A percentile compares a stretch with the other conserved stretches of the same genome.
Conservation (phyloP, 2,888 invertebrate species). For the Campaea margaritaria region DNA sequence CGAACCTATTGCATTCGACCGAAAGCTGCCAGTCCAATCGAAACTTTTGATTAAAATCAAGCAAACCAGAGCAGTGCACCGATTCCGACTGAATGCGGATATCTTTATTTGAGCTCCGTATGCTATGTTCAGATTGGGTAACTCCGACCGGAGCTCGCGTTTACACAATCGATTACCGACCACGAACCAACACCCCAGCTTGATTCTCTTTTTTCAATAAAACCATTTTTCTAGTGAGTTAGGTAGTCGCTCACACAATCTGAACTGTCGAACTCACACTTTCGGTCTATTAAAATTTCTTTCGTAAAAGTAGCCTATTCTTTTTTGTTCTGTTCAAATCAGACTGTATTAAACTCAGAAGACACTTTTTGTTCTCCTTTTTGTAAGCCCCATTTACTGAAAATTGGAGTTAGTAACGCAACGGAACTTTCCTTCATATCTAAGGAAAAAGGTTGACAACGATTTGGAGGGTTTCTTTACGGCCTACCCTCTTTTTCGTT, state of each 20-base stretch:
- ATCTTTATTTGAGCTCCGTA: slow-evolving; percentile 80
- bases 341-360: slow-evolving; percentile 3
- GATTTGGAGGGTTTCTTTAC: slow-evolving; percentile 46
- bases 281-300: slow-evolving; percentile 1
- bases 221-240: slow-evolving; percentile 1
- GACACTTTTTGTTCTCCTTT: slow-evolving; percentile 21
- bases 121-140: slow-evolving; percentile 72
- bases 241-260: slow-evolving; percentile 1
- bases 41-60: slow-evolving; percentile 85
- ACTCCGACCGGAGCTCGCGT: slow-evolving; percentile 66
- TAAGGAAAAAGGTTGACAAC: slow-evolving; percentile 44
- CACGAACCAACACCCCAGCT: background rate
- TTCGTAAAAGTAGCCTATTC: background rate
- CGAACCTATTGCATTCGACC: slow-evolving; percentile 68
- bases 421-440: slow-evolving; percentile 42
- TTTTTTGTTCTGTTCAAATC: slow-evolving; percentile 1
- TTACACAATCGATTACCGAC: slow-evolving; percentile 68
- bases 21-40: slow-evolving; percentile 75
- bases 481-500: slow-evolving; percentile 45
- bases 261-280: background rate
- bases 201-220: no score
- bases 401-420: slow-evolving; percentile 41
- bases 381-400: slow-evolving; percentile 38
- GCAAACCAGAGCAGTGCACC: slow-evolving; percentile 70
- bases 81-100: slow-evolving; percentile 69